These are phyloP conservation scores for Deroplatys truncata DNA, from an alignment of 2,888 invertebrate genomes.

Conservation along the genomic window DNA sequence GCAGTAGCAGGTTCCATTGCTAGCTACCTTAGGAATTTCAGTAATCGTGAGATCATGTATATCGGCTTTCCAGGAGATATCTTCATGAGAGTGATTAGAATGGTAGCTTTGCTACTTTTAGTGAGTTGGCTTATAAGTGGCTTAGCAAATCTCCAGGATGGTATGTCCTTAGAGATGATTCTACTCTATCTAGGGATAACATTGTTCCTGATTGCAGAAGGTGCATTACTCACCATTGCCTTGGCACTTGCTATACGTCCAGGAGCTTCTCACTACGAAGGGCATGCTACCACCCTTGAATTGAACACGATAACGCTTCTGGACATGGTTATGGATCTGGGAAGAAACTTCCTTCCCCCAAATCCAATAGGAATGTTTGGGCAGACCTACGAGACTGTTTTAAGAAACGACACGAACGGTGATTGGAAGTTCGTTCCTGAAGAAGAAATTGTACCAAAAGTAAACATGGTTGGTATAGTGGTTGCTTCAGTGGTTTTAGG, in stretches of 20 bases:
- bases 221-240: not conserved
- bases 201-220: not conserved
- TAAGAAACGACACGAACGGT: not conserved
- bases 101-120: not conserved
- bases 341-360: not conserved
- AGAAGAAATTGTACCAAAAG: not conserved
- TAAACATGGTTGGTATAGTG: not conserved
- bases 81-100: not conserved
- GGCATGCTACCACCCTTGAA: fast-evolving
- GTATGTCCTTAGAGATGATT: not conserved
- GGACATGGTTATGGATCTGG: not conserved
- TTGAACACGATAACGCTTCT: not conserved
- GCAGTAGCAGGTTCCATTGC: not conserved
- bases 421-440: not conserved
- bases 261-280: not conserved
- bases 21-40: not conserved
- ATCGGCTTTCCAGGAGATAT: not conserved
- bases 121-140: not conserved
- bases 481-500: not conserved
- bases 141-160: not conserved
- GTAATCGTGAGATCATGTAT: not conserved
- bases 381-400: not conserved
- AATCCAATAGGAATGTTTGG: not conserved
- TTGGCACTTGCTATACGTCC: not conserved
- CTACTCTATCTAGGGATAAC: not conserved